Evolutionary conservation across 2,113 vertebrate species (phyloP), one percentile per base, ranked within the genome.

Genomic region (Forbesichthys agassizii): DNA sequence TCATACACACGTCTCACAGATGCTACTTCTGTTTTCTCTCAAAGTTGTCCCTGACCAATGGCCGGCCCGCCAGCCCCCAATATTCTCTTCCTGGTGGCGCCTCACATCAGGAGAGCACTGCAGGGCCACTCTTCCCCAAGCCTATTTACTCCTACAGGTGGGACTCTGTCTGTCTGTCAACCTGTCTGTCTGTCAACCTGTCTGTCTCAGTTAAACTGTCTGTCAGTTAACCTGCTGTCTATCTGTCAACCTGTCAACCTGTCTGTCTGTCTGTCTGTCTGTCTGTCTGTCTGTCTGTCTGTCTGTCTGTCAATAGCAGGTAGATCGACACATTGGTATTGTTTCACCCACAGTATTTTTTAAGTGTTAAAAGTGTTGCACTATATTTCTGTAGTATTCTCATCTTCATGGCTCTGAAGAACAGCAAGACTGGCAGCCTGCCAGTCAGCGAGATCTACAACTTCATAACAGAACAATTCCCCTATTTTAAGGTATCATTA

Each of bases 141-240:
- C 98, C 98, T 63, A 95, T 98, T 89, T 99, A 98, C 90, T 99
- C 97, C 63, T 99, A 99, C 93, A 99, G 98, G 98, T 99, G 92
- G 48, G 42, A 48, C 7, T 8, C 13, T 9, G 18, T 46, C 27
- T 27, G 3, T 4, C 33, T 51, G 9, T 64, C 11, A 55, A 18
- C 20, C 27, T 27, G 3, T 4, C 33, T 51, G 9, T 64, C 11
- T 55, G 27, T 59, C 62, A 14, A 16, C 16, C 16, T 20, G 20
- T 20, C 20, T 20, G 20, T 20, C 20, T 20, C 20, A 1, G 16
- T 16, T 16, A 16, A 16, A 10, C 48, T 46, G 53, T 55, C 13
- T 55, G 3, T 55, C n/a, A 5, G 53, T 55, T 7, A n/a, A 8
- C n/a, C 53, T 16, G 53, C 14, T 60, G 8, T 58, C 56, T 33